Evolutionary conservation across 2,113 vertebrate genomes (phyloP), one percentile per base, ranked within the genome.

Genomic region (Alethe diademata): DNA sequence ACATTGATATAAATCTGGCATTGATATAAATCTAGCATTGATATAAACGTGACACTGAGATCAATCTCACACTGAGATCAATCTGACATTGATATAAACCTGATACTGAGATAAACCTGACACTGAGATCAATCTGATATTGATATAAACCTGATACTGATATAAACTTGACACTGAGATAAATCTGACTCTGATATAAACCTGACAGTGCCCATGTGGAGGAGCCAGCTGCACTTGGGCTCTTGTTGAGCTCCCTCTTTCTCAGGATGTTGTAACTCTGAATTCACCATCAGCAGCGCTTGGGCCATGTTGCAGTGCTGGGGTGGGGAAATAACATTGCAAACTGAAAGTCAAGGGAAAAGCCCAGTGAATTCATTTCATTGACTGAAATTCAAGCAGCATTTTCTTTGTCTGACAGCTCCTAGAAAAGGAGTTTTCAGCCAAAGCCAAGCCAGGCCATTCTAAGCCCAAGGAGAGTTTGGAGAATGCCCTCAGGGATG

Each of bases 301-400:
- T 28, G 58, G 45, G 54, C 65, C 19, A 8, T 4, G 45, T 0
- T 19, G 1, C 58, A 6, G 40, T 0, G 58, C 50, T 76, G 82
- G 26, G 70, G 81, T 57, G 74, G 85, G 91, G 54, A 90, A 93
- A 94, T 53, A 82, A 66, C 62, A 33, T 1, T 53, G 16, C 60
- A 94, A 91, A 95, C 69, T 92, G 94, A 86, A 95, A 97, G 79
- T 36, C 78, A 51, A 76, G 88, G 86, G 92, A 60, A 97, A 96
- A 92, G 71, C 76, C 72, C 83, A 25, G n/a, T 3, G 17, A 58
- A 51, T 86, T 67, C 72, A 67, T 58, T 58, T 35, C 45, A 76
- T 4, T 70, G 69, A 74, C 62, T 92, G 87, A 57, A 80, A 92
- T 80, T 86, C 38, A 42, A 53, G 51, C 26, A 71, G 48, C 17